Evolutionary conservation across 2,797 vertebrate species (phyloP).

Genomic region (Channallabes apus): DNA sequence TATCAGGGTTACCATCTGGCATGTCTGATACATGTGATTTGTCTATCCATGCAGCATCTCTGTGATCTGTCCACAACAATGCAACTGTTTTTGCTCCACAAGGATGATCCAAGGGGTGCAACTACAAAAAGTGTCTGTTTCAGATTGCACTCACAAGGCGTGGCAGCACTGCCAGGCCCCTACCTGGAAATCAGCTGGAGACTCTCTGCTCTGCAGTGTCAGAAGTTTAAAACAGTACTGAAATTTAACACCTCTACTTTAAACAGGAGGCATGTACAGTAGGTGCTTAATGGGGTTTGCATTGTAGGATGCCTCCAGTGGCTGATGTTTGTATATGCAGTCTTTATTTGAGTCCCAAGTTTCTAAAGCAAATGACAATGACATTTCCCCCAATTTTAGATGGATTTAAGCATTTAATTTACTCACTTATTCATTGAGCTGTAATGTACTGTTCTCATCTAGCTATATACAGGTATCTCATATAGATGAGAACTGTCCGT

Average conservation of each 20-base stretch:
- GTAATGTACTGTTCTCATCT: background rate
- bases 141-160: background rate
- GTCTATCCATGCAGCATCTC: background rate
- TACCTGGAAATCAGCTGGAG: background rate
- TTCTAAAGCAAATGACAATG: background rate
- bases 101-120: background rate
- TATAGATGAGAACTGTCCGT: background rate
- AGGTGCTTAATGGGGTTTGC: background rate
- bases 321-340: background rate
- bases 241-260: background rate
- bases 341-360: background rate
- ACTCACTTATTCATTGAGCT: background rate
- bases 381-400: background rate
- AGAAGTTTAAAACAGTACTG: background rate
- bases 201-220: background rate
- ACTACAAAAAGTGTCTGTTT: background rate
- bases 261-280: background rate
- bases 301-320: conserved; percentile 1
- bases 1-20: background rate
- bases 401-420: background rate
- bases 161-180: background rate
- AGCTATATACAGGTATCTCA: no score
- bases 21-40: background rate
- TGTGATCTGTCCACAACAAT: background rate
- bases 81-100: background rate